Percentiles rank a stretch among this genome's conserved stretches.
Conservation (phyloP, 2,888 invertebrate species). For the Diaphora mendica region DNA sequence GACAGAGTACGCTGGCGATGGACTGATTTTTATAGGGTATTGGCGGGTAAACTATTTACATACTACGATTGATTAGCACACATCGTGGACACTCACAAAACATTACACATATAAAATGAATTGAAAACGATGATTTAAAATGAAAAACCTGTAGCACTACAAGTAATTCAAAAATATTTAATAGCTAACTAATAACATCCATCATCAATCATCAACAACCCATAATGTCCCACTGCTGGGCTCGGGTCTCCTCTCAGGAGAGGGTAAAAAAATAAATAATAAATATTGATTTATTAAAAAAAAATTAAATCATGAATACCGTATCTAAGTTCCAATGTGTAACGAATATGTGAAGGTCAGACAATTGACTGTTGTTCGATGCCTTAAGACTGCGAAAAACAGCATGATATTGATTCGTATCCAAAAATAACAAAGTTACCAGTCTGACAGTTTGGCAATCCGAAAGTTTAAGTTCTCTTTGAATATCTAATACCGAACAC, state of each 20-base stretch:
- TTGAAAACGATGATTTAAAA: too few relatives aligned
- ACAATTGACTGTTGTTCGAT: background rate
- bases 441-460: background rate
- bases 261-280: too few relatives aligned
- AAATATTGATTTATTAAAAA: too few relatives aligned
- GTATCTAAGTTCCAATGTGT: background rate
- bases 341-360: background rate
- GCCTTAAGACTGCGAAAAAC: background rate
- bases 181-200: too few relatives aligned
- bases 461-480: background rate
- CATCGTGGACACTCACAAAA: background rate
- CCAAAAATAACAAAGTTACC: background rate
- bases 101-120: too few relatives aligned
- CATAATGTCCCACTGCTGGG: too few relatives aligned
- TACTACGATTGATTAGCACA: background rate
- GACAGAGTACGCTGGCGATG: background rate
- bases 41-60: background rate
- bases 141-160: too few relatives aligned
- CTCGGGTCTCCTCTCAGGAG: too few relatives aligned
- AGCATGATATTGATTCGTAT: background rate
- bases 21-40: rapidly evolving
- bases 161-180: too few relatives aligned
- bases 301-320: background rate
- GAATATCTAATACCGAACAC: background rate
- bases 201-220: too few relatives aligned